phyloP scores from a whole-genome alignment of 35 echinoderm and acorn worm species.

The Apostichopus californicus region DNA sequence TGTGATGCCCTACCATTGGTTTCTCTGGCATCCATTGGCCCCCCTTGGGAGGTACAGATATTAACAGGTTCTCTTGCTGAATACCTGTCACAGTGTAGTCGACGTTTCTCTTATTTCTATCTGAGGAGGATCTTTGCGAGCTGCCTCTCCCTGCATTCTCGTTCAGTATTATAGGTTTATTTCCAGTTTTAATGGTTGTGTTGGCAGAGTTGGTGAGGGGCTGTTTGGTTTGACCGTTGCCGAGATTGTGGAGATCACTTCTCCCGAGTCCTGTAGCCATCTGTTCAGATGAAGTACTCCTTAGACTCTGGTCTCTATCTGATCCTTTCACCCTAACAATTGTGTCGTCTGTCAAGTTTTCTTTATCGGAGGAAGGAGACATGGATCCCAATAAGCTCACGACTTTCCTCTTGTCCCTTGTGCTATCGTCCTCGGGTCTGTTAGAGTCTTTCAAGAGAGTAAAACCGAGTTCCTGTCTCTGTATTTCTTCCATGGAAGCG shows the following conservation, averaged over 20 bases:
- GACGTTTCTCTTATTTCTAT: background rate
- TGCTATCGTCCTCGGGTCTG: background rate
- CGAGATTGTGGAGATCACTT: background rate
- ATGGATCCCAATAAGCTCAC: background rate
- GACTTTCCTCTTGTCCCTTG: background rate
- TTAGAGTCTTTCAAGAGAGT: background rate
- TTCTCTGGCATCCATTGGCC: background rate
- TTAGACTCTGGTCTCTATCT: background rate
- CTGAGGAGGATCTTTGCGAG: background rate
- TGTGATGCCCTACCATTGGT: background rate
- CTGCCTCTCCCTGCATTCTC: background rate
- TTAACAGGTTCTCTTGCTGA: background rate
- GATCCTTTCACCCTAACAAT: background rate
- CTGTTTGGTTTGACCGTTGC: background rate
- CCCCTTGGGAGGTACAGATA: background rate
- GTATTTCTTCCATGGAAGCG: background rate
- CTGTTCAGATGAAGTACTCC: background rate
- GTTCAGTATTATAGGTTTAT: background rate
- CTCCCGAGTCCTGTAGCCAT: background rate
- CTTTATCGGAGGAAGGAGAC: background rate
- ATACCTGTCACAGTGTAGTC: background rate
- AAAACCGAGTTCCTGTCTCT: constrained; percentile 12
- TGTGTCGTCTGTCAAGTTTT: background rate
- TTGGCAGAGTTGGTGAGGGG: background rate
- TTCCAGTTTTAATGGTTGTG: background rate